Conservation (phyloP, 1,140 invertebrate species). For the Wiebesia pumilae region DNA sequence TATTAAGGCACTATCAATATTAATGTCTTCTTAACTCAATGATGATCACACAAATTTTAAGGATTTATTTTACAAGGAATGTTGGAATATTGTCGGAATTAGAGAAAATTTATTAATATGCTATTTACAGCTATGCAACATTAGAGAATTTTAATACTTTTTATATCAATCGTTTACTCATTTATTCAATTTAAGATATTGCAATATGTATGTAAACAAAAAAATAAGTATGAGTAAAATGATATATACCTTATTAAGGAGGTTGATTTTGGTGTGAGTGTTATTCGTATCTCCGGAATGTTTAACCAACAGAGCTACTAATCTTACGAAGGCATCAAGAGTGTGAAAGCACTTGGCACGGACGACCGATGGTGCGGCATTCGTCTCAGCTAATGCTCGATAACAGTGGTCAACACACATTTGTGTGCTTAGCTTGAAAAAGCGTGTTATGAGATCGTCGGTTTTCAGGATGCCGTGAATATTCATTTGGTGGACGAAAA, state of each 20-base stretch:
- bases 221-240: neutral
- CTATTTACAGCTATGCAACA: too few species aligned
- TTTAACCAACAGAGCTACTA: conserved; percentile 97
- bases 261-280: conserved; percentile 95
- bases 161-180: too few species aligned
- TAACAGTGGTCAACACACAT: conserved; percentile 98
- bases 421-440: conserved; percentile 97
- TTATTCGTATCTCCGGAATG: conserved; percentile 93
- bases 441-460: conserved; percentile 96
- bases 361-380: conserved; percentile 79
- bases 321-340: conserved; percentile 94
- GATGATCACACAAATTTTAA: too few species aligned
- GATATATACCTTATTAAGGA: conserved; percentile 89
- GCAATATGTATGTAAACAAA: too few species aligned
- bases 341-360: conserved; percentile 96
- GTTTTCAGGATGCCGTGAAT: conserved; percentile 97
- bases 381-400: conserved; percentile 79
- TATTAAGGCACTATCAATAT: too few species aligned
- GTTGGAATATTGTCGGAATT: too few species aligned
- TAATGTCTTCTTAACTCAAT: too few species aligned
- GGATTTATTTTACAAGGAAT: too few species aligned
- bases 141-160: too few species aligned
- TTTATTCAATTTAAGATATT: too few species aligned
- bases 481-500: conserved; percentile 97
- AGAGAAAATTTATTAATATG: too few species aligned